Conservation (phyloP, 2,888 invertebrate genomes). For the Rugalucina vietnamica region DNA sequence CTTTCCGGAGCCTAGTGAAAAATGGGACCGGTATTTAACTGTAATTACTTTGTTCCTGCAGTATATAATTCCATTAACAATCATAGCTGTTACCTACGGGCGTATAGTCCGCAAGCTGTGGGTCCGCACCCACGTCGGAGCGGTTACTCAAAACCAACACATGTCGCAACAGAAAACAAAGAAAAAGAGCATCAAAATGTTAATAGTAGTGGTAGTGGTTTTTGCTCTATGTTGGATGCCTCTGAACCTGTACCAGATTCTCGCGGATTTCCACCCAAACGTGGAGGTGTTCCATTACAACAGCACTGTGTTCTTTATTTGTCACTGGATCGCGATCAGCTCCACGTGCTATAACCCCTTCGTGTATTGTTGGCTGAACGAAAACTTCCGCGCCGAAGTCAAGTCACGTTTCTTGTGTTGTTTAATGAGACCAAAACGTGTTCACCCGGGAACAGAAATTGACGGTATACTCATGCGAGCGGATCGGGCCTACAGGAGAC, state of each 20-base stretch:
- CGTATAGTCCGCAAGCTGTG: slow-evolving; percentile 81
- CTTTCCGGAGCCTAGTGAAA: slow-evolving; percentile 79
- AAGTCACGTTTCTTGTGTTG: slow-evolving; percentile 80
- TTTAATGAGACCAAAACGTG: slow-evolving; percentile 54
- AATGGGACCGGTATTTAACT: slow-evolving; percentile 82
- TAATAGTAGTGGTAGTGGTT: slow-evolving; percentile 84
- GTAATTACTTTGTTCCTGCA: slow-evolving; percentile 83
- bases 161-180: slow-evolving; percentile 82
- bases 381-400: slow-evolving; percentile 83
- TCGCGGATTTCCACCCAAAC: slow-evolving; percentile 82
- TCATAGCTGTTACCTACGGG: slow-evolving; percentile 83
- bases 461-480: slow-evolving; percentile 62
- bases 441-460: slow-evolving; percentile 63
- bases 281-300: slow-evolving; percentile 79
- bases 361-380: slow-evolving; percentile 85
- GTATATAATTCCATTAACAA: slow-evolving; percentile 83
- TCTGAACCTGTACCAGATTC: slow-evolving; percentile 84
- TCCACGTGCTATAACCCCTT: slow-evolving; percentile 85
- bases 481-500: slow-evolving; percentile 53
- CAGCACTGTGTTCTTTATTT: slow-evolving; percentile 83
- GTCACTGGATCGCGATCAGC: slow-evolving; percentile 85
- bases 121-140: slow-evolving; percentile 82
- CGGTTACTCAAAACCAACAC: slow-evolving; percentile 83
- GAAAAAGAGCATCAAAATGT: slow-evolving; percentile 84
- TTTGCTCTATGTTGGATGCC: slow-evolving; percentile 85